These are phyloP conservation scores for Hipparchia semele DNA, from an alignment of 2,888 invertebrate genomes.

Conservation along the genomic window DNA sequence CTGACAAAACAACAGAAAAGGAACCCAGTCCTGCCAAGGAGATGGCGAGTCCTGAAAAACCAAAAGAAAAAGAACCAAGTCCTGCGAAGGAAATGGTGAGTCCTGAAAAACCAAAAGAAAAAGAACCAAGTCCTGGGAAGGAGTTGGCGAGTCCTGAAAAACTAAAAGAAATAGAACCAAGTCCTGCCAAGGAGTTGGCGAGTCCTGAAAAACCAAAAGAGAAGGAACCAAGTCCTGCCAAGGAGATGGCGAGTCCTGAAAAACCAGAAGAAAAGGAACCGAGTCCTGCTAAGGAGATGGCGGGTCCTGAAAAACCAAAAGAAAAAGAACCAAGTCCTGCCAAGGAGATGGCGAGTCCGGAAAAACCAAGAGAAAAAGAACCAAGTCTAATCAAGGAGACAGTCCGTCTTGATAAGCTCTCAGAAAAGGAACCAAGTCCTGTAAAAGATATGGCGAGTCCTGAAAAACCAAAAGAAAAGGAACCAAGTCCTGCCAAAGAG, in stretches of 20 bases:
- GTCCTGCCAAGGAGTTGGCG: background rate
- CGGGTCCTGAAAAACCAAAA: too few species aligned
- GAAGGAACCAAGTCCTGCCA: constrained; percentile 25
- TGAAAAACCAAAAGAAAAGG: constrained; percentile 18
- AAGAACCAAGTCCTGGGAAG: constrained; percentile 29
- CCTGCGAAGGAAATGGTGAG: too few species aligned
- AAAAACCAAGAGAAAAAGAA: too few species aligned
- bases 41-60: too few species aligned
- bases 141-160: constrained; percentile 20
- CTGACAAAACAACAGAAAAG: background rate
- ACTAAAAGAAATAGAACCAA: background rate
- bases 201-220: background rate
- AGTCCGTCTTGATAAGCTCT: background rate
- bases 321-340: too few species aligned
- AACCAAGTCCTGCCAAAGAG: background rate
- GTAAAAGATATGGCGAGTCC: background rate
- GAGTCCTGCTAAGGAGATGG: too few species aligned
- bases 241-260: too few species aligned
- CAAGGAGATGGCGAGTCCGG: too few species aligned
- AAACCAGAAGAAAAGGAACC: too few species aligned
- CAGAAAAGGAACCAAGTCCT: constrained; percentile 22
- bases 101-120: constrained; percentile 18
- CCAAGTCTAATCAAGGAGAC: too few species aligned
- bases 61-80: too few species aligned
- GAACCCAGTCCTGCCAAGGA: too few species aligned